These are phyloP conservation scores for Saccopteryx bilineata DNA, from an alignment of 2,113 vertebrate genomes.

Conservation along the genomic window DNA sequence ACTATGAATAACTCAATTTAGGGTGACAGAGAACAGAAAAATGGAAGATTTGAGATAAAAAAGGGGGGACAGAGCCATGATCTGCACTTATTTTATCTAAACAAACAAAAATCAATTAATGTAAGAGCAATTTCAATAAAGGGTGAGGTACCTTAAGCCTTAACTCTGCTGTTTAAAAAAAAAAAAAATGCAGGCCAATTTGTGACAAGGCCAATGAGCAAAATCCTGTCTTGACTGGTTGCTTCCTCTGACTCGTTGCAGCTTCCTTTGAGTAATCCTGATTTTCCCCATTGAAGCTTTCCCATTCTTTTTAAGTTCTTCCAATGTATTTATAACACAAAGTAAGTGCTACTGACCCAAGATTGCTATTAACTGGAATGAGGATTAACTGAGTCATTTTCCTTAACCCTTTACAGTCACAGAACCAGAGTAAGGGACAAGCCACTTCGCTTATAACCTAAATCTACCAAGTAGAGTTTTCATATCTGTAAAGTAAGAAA, in stretches of 20 bases:
- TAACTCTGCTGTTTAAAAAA: slow-evolving; percentile 8
- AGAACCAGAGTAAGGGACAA: neutral
- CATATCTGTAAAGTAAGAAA: neutral
- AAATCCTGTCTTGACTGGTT: neutral
- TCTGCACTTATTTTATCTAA: neutral
- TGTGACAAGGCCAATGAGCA: slow-evolving; percentile 8
- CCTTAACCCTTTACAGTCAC: neutral
- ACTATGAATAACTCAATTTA: neutral
- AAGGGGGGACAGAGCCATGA: neutral
- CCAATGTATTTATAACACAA: slow-evolving; percentile 64
- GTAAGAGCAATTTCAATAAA: neutral
- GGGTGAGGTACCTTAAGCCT: neutral
- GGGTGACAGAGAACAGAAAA: neutral
- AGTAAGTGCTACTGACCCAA: neutral
- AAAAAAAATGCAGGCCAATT: neutral
- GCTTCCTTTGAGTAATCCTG: slow-evolving; percentile 60
- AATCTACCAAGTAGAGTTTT: neutral
- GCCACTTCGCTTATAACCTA: neutral
- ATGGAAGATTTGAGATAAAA: neutral
- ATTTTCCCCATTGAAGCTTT: neutral
- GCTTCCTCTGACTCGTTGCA: slow-evolving; percentile 37
- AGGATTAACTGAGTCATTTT: neutral
- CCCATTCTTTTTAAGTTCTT: slow-evolving; percentile 3
- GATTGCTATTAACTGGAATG: neutral
- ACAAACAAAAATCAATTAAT: slow-evolving; percentile 3